Evolutionary conservation across 2,888 invertebrate species (phyloP).

Genomic region (Ellobium chinense): DNA sequence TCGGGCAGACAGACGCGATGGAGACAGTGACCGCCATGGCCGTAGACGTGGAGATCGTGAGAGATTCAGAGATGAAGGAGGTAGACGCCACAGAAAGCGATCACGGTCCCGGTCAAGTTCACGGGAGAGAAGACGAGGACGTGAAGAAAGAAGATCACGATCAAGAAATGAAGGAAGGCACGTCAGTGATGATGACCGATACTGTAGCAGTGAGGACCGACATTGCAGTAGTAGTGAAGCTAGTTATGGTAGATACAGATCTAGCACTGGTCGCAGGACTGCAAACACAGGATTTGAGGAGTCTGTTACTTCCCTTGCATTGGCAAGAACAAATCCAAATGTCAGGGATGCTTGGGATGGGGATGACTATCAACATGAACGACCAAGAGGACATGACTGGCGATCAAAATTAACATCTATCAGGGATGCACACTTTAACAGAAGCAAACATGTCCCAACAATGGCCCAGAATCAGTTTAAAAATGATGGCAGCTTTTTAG

Average conservation of each 20-base stretch:
- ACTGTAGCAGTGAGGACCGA: background rate
- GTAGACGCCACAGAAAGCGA: conserved; percentile 15
- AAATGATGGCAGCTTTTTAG: conserved; percentile 94
- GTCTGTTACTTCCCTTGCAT: background rate
- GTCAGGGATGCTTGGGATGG: background rate
- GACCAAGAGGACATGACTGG: conserved; percentile 38
- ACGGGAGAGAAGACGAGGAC: conserved; percentile 13
- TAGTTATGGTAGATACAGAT: too few species aligned
- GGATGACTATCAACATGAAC: too few species aligned
- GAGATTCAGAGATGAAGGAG: conserved; percentile 1
- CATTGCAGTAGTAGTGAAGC: too few species aligned
- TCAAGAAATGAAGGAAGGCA: background rate
- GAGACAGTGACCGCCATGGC: conserved; percentile 4
- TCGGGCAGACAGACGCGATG: background rate
- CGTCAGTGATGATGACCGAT: background rate
- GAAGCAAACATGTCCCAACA: conserved; percentile 25
- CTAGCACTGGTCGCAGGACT: background rate
- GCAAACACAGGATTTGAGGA: background rate
- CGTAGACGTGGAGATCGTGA: background rate
- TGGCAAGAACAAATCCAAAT: background rate
- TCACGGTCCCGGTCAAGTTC: conserved; percentile 41
- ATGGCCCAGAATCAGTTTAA: conserved; percentile 82
- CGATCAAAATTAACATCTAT: conserved; percentile 36
- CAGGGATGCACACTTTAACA: conserved; percentile 34
- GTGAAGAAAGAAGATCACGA: background rate